Evolutionary conservation across 2,888 invertebrate genomes (phyloP), one percentile per base, ranked within the genome.

Genomic region (Sesamia inferens): DNA sequence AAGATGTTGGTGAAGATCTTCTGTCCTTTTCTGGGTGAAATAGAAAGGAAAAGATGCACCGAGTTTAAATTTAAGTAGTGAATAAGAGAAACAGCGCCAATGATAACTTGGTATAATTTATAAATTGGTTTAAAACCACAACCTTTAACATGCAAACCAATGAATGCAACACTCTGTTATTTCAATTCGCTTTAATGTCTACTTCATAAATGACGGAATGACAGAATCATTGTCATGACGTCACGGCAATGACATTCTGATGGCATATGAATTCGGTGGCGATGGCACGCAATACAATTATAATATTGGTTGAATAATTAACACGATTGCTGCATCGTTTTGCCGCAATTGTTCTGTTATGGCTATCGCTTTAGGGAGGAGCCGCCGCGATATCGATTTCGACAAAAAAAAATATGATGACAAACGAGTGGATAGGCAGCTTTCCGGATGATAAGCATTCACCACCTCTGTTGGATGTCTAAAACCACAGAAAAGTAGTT

Each of bases 261-360:
- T 79, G 68, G 57, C 76, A 57, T 72, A 79, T 85, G 76, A 83
- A 85, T 84, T 62, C 66, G 19, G 69, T 59, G 59, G 74, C 61
- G 67, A 81, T 79, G 82, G 66, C 62, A 62, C 48, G 64, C 77
- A 67, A 77, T 76, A 75, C 84, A 87, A 86, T 87, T 85, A 86
- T 83, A 84, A 81, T 86, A 91, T 91, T 82, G 90, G 92, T 91
- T 92, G 87, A 92, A 92, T 93, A 92, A 93, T 93, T 92, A 91
- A 93, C 90, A 78, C 73, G 86, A 90, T 90, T 84, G 89, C 87
- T 86, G 85, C 88, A 91, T 83, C 82, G 90, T 88, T 88, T 87
- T 70, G 86, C 88, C 89, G 77, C 90, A 88, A 90, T 89, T 88
- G 80, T 80, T 68, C 61, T 79, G 78, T 86, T 83, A 85, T 85